Evolutionary conservation across 1,140 invertebrate species (phyloP), one percentile per base, ranked within the genome.

Genomic region (Portunus trituberculatus): DNA sequence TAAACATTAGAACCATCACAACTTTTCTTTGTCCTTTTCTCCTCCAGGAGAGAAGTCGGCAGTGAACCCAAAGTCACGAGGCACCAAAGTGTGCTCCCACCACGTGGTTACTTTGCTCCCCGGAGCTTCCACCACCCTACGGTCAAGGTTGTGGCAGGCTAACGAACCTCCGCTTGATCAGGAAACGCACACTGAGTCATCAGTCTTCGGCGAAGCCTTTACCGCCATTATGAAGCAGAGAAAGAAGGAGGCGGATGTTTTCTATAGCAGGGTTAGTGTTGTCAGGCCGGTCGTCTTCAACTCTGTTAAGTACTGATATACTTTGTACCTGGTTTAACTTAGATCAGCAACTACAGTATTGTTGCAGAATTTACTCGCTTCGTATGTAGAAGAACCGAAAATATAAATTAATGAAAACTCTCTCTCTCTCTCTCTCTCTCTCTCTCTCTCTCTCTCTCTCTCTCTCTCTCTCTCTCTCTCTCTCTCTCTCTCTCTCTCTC

Each of bases 1-100:
- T 6, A 39, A 6, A 39, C 39, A 39, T 39, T 39, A 39, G 39
- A 2, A 39, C 39, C 39, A 39, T 39, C 39, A 39, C 39, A 39
- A 39, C 39, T 39, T 39, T 39, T 39, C 39, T 39, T 39, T 39
- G 39, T 39, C 39, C 4, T 4, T 32, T 76, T 16, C 46, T 46
- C 28, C 83, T 95, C 4, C 90, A 97, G 97, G 96, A 82, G 96
- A 97, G 89, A 96, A 96, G 91, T 92, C 96, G 12, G 96, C 96
- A 20, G 97, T 97, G 0, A 97, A 97, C 96, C 96, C 96, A 0
- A 95, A 96, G 8, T 91, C 96, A n/a, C 82, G 89, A n/a, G 97
- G 97, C 0, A 97, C 97, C 31, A 97, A 97, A 96, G 97, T 97
- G 96, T 97, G 96, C 7, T 97, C 96, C 45, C 96, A 97, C 96